A percentile compares a stretch with the other conserved stretches of the same genome.
Conservation (phyloP, 2,888 invertebrate genomes). For the Phymatocera aterrima region DNA sequence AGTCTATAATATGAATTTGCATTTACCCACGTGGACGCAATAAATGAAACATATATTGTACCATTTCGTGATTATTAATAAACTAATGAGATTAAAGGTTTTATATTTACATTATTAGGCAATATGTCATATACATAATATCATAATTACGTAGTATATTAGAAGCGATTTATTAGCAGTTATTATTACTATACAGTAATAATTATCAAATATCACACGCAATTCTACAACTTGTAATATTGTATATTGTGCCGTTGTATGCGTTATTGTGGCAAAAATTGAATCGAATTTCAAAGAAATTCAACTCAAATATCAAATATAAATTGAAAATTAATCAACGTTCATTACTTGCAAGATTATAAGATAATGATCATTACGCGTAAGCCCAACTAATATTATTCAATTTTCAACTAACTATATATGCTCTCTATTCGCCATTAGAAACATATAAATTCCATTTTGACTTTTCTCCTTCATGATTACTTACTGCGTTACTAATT, state of each 20-base stretch:
- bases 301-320: not conserved
- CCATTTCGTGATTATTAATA: not conserved
- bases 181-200: not conserved
- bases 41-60: not conserved
- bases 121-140: no score
- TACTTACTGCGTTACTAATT: no score
- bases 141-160: no score
- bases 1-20: not conserved
- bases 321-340: not conserved
- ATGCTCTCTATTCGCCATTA: not conserved
- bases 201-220: no score
- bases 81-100: slow-evolving; percentile 4
- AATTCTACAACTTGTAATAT: slow-evolving; percentile 23
- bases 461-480: no score
- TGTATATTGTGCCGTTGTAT: slow-evolving; percentile 41
- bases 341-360: not conserved
- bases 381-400: not conserved
- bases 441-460: no score
- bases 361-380: not conserved
- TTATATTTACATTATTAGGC: slow-evolving; percentile 35
- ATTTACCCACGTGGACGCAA: not conserved
- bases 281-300: not conserved
- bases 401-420: not conserved
- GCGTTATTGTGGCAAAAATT: slow-evolving; percentile 19
- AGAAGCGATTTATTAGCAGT: slow-evolving; percentile 5